Conservation (phyloP, 2,797 vertebrate genomes). For the Hippocampus kuda region DNA sequence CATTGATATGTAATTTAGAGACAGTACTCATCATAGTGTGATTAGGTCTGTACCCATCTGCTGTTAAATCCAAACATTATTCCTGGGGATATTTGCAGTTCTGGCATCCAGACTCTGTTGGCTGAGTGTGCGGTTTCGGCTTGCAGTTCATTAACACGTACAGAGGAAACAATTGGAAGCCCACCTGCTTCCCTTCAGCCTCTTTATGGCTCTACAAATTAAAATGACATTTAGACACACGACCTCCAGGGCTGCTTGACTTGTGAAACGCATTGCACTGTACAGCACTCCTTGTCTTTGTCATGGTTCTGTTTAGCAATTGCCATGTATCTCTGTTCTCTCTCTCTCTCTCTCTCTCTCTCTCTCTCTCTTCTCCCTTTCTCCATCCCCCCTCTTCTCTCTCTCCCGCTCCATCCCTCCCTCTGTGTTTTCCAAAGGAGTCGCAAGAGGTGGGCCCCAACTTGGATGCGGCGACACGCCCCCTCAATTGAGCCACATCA, state of each 20-base stretch:
- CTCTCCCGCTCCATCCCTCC: no score
- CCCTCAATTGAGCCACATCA: no score
- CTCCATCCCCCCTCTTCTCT: no score
- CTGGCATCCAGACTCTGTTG: slow-evolving; percentile 31
- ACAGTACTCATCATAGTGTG: neutral
- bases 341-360: no score
- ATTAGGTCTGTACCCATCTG: slow-evolving; percentile 48
- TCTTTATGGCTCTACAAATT: slow-evolving; percentile 70
- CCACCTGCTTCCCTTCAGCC: slow-evolving; percentile 68
- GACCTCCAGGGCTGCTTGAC: slow-evolving; percentile 35
- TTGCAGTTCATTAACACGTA: slow-evolving; percentile 65
- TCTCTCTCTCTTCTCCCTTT: no score
- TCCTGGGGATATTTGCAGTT: slow-evolving; percentile 29
- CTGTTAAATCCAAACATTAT: slow-evolving; percentile 53
- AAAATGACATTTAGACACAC: slow-evolving; percentile 60
- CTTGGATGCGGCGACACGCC: no score
- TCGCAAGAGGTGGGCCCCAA: no score
- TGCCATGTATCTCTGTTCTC: no score
- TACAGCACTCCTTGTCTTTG: no score
- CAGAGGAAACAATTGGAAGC: slow-evolving; percentile 58
- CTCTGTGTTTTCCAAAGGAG: no score
- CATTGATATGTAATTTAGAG: neutral
- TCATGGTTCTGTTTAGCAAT: no score
- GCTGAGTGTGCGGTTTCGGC: slow-evolving; percentile 32
- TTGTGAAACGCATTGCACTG: slow-evolving; percentile 28